Base-by-base conservation (phyloP, 1,140 invertebrate genomes). In the Spodoptera frugiperda region DNA sequence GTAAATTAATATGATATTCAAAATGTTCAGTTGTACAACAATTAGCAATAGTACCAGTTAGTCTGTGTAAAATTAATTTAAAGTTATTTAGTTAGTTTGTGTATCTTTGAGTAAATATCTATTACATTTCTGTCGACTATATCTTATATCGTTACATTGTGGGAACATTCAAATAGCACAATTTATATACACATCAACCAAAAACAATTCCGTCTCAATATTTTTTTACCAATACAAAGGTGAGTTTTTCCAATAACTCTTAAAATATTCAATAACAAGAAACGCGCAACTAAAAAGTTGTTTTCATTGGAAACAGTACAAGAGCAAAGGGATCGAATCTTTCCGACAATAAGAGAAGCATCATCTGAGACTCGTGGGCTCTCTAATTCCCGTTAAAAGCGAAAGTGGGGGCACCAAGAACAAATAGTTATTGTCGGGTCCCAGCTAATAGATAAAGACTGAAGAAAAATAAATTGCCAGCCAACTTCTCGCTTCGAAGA, bases 351-450 rank as follows among this genome's bases (percentile, higher is more conserved):
- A 65, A 49, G 10, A 57, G 59, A 39, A 39, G 33, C 21, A 53
- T 51, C 48, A 53, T 15, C 49, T 17, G 30, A 33, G 53, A 53
- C 65, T 39, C 51, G 65, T 70, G 63, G 63, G 76, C 78, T 78
- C 79, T 71, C 78, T 86, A 86, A 86, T 87, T 72, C 72, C 78
- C 76, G 81, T 63, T 84, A 80, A 78, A 83, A 79, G 80, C 55
- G 74, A 81, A 83, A 76, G 76, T 78, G 77, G 78, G 78, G 68
- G 77, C 78, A 79, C 79, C 72, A 87, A 86, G 88, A 89, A 88
- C 85, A 88, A 89, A 89, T 89, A 88, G 84, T 88, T 89, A 84
- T 86, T 82, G 79, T 78, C 70, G 59, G 65, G 71, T 76, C 76
- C 78, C 74, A 78, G 73, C 82, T 84, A 86, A 87, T 85, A 87